These are phyloP conservation scores for Hypselothyrea guttata DNA, from an alignment of 2,888 invertebrate genomes.

Conservation along the genomic window DNA sequence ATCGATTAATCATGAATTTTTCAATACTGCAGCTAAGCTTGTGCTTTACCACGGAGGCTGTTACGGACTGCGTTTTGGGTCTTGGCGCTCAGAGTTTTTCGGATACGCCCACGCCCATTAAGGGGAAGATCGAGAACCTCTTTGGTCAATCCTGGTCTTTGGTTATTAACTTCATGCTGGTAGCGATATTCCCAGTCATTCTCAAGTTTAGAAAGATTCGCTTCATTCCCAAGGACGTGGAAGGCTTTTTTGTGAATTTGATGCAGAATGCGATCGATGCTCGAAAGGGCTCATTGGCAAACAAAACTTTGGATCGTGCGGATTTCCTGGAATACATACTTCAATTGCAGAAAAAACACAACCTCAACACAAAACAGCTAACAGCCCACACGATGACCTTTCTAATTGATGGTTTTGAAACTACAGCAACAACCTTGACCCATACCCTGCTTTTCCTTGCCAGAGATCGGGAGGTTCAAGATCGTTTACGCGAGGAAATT, in stretches of 20 bases:
- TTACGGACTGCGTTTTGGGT: slow-evolving; percentile 80
- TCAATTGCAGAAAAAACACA: slow-evolving; percentile 2
- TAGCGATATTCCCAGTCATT: neutral
- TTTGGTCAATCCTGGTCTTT: slow-evolving; percentile 3
- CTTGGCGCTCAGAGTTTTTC: slow-evolving; percentile 80
- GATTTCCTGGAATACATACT: slow-evolving; percentile 16
- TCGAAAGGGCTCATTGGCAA: neutral
- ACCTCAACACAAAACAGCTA: neutral
- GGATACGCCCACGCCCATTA: slow-evolving; percentile 6
- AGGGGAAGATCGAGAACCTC: neutral
- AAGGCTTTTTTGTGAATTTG: slow-evolving; percentile 10
- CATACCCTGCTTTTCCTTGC: neutral
- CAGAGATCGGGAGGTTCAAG: neutral
- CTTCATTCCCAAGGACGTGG: neutral
- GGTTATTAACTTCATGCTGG: neutral
- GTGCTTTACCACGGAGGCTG: slow-evolving; percentile 6
- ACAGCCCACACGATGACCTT: slow-evolving; percentile 13
- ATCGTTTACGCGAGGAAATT: slow-evolving; percentile 6
- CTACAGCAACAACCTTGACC: neutral
- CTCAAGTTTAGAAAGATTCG: neutral
- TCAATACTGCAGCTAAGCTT: neutral
- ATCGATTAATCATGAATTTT: neutral
- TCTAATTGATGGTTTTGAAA: slow-evolving; percentile 13
- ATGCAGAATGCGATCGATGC: slow-evolving; percentile 12
- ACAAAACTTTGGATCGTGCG: slow-evolving; percentile 3